Percentiles rank a stretch among this genome's conserved stretches.
phyloP scores from a whole-genome alignment of 2,113 vertebrate species.

The Mus spicilegus region DNA sequence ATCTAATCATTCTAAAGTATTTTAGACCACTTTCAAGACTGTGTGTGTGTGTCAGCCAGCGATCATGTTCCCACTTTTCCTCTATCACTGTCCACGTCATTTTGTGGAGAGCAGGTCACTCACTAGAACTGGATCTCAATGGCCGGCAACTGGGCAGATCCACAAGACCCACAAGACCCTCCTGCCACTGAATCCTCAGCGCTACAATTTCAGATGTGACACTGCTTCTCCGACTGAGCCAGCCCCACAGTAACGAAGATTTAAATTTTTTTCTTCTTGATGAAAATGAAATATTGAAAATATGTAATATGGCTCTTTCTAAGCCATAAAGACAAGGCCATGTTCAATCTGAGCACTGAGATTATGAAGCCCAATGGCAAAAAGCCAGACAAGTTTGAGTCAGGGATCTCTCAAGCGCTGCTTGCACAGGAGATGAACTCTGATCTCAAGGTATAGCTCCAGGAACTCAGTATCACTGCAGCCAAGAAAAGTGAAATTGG shows the following conservation, averaged over 20 bases:
- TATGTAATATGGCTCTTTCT: background rate
- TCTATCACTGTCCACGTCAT: background rate
- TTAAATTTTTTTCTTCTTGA: background rate
- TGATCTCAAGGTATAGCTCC: background rate
- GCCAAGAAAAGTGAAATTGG: background rate
- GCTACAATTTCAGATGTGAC: background rate
- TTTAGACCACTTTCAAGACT: conserved; percentile 36
- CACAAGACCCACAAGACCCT: background rate
- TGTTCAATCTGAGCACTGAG: background rate
- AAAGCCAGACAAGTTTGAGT: background rate
- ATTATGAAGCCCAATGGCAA: background rate
- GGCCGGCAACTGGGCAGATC: background rate
- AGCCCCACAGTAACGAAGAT: background rate
- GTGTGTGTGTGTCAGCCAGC: background rate
- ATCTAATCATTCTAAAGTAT: conserved; percentile 41
- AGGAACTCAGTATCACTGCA: background rate
- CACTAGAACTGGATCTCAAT: background rate
- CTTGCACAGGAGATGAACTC: background rate
- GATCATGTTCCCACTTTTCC: background rate
- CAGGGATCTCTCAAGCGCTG: background rate
- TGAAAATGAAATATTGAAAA: conserved; percentile 63
- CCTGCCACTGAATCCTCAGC: background rate
- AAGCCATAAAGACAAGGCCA: background rate
- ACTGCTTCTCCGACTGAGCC: background rate
- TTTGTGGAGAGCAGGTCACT: background rate